Percentiles rank a stretch among this genome's conserved stretches.
Evolutionary conservation across 2,797 vertebrate genomes (phyloP).

Genomic region (Hipposideros larvatus): DNA sequence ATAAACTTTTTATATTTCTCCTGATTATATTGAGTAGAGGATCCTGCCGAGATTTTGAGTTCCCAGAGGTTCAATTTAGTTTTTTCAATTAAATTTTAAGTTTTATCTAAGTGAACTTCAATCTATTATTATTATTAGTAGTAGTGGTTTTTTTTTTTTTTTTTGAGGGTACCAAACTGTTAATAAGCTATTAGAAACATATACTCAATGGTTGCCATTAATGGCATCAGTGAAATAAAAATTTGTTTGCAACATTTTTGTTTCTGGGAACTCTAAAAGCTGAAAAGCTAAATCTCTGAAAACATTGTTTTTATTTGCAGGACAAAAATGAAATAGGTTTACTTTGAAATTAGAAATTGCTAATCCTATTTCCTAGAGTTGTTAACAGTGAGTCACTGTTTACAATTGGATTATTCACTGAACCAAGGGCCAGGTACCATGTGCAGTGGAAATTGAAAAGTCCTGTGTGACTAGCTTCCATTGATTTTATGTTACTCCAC

Average conservation of each 20-base stretch:
- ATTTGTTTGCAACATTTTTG: conserved; percentile 58
- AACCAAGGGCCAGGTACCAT: conserved; percentile 42
- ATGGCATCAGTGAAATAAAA: background rate
- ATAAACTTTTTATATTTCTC: background rate
- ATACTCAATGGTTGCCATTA: background rate
- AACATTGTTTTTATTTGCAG: conserved; percentile 76
- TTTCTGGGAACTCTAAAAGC: conserved; percentile 69
- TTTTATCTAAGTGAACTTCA: conserved; percentile 21
- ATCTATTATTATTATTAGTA: background rate
- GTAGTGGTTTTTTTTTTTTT: background rate
- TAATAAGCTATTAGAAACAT: background rate
- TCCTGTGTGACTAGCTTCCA: conserved; percentile 65
- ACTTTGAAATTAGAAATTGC: conserved; percentile 82
- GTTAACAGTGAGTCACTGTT: conserved; percentile 82
- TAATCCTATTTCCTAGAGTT: conserved; percentile 84
- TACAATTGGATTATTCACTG: conserved; percentile 81
- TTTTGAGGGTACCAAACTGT: background rate
- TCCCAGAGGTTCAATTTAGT: background rate
- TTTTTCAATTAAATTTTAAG: conserved; percentile 1
- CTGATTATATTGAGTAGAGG: background rate
- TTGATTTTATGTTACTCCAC: conserved; percentile 72
- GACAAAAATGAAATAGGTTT: conserved; percentile 82
- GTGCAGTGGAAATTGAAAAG: conserved; percentile 68
- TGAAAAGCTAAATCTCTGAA: conserved; percentile 68
- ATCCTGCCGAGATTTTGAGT: background rate